Percentiles rank a stretch among this genome's conserved stretches.
phyloP scores from a whole-genome alignment of 2,113 vertebrate species.

The Oceanites oceanicus region DNA sequence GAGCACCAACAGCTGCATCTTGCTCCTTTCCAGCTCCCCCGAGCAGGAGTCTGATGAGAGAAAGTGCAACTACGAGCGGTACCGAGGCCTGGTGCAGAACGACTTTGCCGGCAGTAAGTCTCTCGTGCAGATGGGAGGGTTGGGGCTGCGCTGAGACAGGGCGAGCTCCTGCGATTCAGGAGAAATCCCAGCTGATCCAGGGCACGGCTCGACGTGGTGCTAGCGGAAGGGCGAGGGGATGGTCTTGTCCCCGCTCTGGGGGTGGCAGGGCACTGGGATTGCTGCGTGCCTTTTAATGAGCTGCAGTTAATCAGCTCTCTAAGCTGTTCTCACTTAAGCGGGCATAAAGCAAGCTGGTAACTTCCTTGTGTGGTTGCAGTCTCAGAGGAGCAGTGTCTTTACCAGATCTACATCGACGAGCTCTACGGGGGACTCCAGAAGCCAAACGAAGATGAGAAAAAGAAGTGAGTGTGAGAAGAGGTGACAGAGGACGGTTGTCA shows the following conservation, averaged over 20 bases:
- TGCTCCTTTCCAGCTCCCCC: conserved; percentile 57
- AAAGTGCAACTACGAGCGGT: conserved; percentile 95
- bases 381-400: conserved; percentile 95
- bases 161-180: fast-evolving
- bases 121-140: background rate
- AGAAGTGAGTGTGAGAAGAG: conserved; percentile 81
- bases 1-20: background rate
- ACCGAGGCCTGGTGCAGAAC: conserved; percentile 95
- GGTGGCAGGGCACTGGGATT: background rate
- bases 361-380: conserved; percentile 68
- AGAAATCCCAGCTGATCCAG: background rate
- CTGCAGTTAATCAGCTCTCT: too few species aligned
- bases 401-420: conserved; percentile 96
- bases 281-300: background rate
- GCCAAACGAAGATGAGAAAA: conserved; percentile 93
- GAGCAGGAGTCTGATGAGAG: conserved; percentile 93
- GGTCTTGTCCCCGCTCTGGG: background rate
- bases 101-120: conserved; percentile 95
- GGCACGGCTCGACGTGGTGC: fast-evolving
- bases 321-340: background rate
- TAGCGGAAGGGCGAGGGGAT: background rate
- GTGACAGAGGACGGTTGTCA: too few species aligned
- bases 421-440: conserved; percentile 91
- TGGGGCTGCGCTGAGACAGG: background rate
- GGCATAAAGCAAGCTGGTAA: background rate